Evolutionary conservation across 2,888 invertebrate genomes (phyloP), one percentile per base, ranked within the genome.

Genomic region (Cactoblastis cactorum): DNA sequence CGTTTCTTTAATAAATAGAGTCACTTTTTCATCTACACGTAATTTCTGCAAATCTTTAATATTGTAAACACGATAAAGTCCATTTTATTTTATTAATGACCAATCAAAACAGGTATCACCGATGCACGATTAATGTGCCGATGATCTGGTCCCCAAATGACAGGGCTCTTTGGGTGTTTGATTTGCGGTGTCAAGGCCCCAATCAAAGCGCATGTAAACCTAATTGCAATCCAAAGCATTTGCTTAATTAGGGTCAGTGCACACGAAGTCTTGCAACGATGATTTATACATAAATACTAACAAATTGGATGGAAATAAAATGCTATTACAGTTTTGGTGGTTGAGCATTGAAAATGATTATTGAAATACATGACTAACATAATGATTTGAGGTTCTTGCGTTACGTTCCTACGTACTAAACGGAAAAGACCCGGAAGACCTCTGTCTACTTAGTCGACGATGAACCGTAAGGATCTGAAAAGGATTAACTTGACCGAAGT

Each of bases 151-250:
- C 34, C 49, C 51, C 49, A 64, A 58, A 57, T 54, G 62, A 52
- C 64, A 63, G 69, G 67, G n/a, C 59, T 65, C 56, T 67, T 63
- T 64, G 39, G 55, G 59, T 57, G 62, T 67, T 61, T 63, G 62
- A 61, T n/a, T n/a, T n/a, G n/a, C n/a, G 57, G 65, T 63, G 62
- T 67, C 68, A 67, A 72, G 71, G 72, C 56, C 61, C 56, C 52
- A 64, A 67, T 66, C 53, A 53, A 41, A 41, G 43, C 32, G 33
- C 50, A 52, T 45, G 24, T 53, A 28, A 24, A 50, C 49, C 50
- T 45, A 49, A 52, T 57, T 24, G 45, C 39, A 33, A 50, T 52
- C 45, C 22, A 48, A 35, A 49, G 28, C 8, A 32, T 37, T 50
- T 41, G 52, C 47, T 47, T 47, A 51, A 51, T 33, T 38, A 33